These are phyloP conservation scores for Scrobipalpa atriplicella DNA, from an alignment of 2,888 invertebrate species.

Conservation along the genomic window DNA sequence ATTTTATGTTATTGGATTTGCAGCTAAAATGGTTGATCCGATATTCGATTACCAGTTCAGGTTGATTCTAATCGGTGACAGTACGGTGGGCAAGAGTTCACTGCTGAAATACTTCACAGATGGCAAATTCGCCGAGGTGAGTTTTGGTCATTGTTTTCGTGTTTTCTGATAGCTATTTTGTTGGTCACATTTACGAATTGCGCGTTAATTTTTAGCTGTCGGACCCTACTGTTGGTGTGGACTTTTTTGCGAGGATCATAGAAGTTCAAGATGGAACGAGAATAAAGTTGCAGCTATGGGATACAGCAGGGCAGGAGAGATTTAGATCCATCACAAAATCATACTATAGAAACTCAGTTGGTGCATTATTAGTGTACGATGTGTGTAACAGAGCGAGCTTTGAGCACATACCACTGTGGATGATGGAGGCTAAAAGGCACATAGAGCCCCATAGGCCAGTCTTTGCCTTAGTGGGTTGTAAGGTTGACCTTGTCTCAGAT, in stretches of 20 bases:
- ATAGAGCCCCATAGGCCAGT: constrained; percentile 98
- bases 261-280: constrained; percentile 97
- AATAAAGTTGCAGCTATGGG: constrained; percentile 99
- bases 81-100: constrained; percentile 99
- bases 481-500: constrained; percentile 88
- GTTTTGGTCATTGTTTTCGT: constrained; percentile 45
- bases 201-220: constrained; percentile 88
- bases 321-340: constrained; percentile 99
- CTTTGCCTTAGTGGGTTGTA: constrained; percentile 95
- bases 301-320: constrained; percentile 98
- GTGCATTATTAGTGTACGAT: constrained; percentile 97
- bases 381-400: constrained; percentile 95
- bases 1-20: constrained; percentile 66
- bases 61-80: constrained; percentile 98
- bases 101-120: constrained; percentile 96
- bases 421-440: constrained; percentile 97
- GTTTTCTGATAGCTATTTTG: constrained; percentile 43
- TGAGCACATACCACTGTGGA: constrained; percentile 98
- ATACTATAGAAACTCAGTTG: constrained; percentile 99
- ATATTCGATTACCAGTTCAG: constrained; percentile 99
- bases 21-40: constrained; percentile 91
- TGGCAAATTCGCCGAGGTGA: constrained; percentile 96
- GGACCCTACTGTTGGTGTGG: constrained; percentile 99
- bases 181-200: constrained; percentile 52
- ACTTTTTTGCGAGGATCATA: constrained; percentile 98